Conservation (phyloP, 2,888 invertebrate genomes). For the Epinotia demarniana region DNA sequence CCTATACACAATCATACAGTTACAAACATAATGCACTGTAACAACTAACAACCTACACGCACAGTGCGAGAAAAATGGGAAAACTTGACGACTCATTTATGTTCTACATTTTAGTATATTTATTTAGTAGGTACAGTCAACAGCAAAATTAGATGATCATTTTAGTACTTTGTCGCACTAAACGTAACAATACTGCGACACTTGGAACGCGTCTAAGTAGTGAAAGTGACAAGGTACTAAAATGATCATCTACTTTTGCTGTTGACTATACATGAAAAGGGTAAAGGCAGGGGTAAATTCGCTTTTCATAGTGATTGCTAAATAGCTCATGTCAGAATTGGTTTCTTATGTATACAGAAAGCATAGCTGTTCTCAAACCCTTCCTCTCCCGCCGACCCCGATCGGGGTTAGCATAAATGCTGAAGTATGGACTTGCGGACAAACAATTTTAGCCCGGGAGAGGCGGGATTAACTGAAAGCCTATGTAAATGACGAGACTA, state of each 20-base stretch:
- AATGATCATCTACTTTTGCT: too few species aligned
- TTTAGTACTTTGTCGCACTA: too few species aligned
- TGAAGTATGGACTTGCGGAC: too few species aligned
- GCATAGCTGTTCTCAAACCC: background rate
- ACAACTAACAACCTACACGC: constrained; percentile 63
- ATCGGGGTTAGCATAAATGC: too few species aligned
- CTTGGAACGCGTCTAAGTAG: too few species aligned
- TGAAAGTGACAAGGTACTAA: too few species aligned
- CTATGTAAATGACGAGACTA: background rate
- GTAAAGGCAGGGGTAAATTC: background rate
- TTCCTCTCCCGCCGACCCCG: too few species aligned
- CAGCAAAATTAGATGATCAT: too few species aligned
- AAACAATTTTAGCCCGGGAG: too few species aligned
- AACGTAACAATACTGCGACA: too few species aligned
- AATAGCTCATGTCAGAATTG: background rate
- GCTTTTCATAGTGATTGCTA: background rate
- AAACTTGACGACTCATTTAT: constrained; percentile 33
- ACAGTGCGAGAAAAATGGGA: constrained; percentile 60
- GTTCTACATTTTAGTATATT: background rate
- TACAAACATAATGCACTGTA: constrained; percentile 70
- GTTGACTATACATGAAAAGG: too few species aligned
- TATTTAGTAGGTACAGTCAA: background rate
- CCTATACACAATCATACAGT: constrained; percentile 62
- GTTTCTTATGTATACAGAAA: background rate
- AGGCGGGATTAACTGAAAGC: background rate